Evolutionary conservation across 2,113 vertebrate genomes (phyloP).

Genomic region (Sturnira hondurensis): DNA sequence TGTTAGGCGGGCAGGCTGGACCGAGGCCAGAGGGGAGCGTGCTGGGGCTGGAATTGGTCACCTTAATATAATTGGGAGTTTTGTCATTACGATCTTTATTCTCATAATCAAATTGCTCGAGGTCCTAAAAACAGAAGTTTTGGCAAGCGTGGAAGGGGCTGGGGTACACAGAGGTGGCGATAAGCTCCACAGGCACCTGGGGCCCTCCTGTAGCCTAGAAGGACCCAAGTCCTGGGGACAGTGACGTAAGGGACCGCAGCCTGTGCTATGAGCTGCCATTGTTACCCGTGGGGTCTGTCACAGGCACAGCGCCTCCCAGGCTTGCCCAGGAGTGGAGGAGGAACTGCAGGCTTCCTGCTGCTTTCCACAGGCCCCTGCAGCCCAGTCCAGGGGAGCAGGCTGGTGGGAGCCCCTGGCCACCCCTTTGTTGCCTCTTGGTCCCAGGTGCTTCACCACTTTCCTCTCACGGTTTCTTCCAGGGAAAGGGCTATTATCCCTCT

Average conservation of each 20-base stretch:
- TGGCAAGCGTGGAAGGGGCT: rapidly evolving
- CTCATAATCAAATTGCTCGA: background rate
- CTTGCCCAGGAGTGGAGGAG: background rate
- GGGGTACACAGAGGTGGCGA: background rate
- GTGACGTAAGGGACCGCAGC: background rate
- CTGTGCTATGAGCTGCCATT: background rate
- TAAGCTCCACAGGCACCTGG: background rate
- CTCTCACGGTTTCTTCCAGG: background rate
- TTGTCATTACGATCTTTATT: background rate
- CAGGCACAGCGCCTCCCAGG: background rate
- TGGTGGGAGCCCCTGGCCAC: background rate
- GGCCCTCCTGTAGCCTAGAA: background rate
- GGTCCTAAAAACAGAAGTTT: background rate
- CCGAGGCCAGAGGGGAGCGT: background rate
- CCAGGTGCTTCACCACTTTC: background rate
- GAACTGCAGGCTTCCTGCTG: background rate
- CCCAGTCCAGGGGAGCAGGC: background rate
- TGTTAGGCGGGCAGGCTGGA: background rate
- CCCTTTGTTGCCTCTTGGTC: background rate
- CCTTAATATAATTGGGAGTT: background rate
- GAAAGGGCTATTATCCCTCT: background rate
- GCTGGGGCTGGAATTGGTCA: rapidly evolving
- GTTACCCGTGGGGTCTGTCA: no score
- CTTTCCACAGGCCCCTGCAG: background rate
- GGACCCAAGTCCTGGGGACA: background rate